phyloP scores from a whole-genome alignment of 92 coral and sea anemone species.

The Palythoa heliodiscus region DNA sequence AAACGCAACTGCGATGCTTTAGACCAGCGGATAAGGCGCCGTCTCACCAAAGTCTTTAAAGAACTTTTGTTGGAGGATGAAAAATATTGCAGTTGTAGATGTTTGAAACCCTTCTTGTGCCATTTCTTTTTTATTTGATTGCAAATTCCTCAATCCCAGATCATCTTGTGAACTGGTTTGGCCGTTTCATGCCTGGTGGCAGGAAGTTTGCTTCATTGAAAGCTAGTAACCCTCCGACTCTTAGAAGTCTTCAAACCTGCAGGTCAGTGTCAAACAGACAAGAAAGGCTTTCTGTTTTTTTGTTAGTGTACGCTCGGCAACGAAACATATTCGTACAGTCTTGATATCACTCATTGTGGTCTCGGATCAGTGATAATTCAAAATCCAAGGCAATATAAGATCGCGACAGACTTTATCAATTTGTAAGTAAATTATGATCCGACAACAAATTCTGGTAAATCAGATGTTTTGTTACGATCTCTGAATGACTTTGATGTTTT shows the following conservation, averaged over 20 bases:
- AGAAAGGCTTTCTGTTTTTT: conserved; percentile 23
- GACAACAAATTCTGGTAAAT: background rate
- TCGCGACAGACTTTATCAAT: background rate
- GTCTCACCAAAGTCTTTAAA: conserved; percentile 44
- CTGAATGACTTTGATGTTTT: background rate
- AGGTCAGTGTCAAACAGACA: conserved; percentile 54
- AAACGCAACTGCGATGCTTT: conserved; percentile 24
- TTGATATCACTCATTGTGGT: background rate
- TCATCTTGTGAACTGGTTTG: conserved; percentile 63
- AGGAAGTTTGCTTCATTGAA: conserved; percentile 85
- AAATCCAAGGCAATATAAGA: background rate
- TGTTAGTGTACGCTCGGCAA: conserved; percentile 30
- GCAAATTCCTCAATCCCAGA: conserved; percentile 70
- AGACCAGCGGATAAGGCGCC: conserved; percentile 52
- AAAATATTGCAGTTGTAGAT: conserved; percentile 62
- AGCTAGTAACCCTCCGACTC: conserved; percentile 71
- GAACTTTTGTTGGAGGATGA: conserved; percentile 43
- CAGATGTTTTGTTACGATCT: conserved; percentile 2
- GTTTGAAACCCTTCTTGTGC: conserved; percentile 69
- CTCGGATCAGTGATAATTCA: conserved; percentile 5
- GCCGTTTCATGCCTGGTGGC: conserved; percentile 99
- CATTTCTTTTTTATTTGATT: conserved; percentile 63
- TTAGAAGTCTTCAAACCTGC: conserved; percentile 71
- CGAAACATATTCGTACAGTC: background rate
- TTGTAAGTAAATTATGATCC: background rate